Percentiles rank a stretch among this genome's conserved stretches.
Evolutionary conservation across 2,113 vertebrate species (phyloP).

Genomic region (Lasiurus borealis): DNA sequence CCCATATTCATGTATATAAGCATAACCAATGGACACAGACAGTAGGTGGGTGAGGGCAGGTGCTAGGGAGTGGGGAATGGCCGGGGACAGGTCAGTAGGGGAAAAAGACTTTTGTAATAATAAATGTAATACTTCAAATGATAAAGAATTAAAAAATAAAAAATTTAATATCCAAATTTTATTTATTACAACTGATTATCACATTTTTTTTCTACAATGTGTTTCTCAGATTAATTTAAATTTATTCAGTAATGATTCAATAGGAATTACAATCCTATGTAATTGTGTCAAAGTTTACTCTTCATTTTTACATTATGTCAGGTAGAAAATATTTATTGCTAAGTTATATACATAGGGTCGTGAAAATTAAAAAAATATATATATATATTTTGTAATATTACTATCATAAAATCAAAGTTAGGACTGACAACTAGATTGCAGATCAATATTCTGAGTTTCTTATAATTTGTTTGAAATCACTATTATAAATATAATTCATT

Average conservation of each 20-base stretch:
- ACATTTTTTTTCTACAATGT: not conserved
- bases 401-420: constrained; percentile 12
- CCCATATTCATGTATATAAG: too few relatives aligned
- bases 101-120: too few relatives aligned
- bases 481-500: not conserved
- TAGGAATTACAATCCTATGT: not conserved
- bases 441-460: not conserved
- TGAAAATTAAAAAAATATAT: constrained; percentile 1
- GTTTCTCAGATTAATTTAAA: not conserved
- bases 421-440: not conserved
- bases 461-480: not conserved
- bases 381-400: rapidly evolving
- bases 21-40: too few relatives aligned
- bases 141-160: too few relatives aligned
- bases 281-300: not conserved
- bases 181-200: not conserved
- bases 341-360: not conserved
- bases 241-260: not conserved
- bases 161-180: not conserved
- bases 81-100: too few relatives aligned
- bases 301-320: constrained; percentile 72
- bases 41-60: too few relatives aligned
- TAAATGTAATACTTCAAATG: too few relatives aligned
- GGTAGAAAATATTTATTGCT: constrained; percentile 22
- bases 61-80: too few relatives aligned